Percentiles rank a stretch among this genome's conserved stretches.
phyloP scores from a whole-genome alignment of 2,888 invertebrate genomes.

The Oxycera nigricornis region DNA sequence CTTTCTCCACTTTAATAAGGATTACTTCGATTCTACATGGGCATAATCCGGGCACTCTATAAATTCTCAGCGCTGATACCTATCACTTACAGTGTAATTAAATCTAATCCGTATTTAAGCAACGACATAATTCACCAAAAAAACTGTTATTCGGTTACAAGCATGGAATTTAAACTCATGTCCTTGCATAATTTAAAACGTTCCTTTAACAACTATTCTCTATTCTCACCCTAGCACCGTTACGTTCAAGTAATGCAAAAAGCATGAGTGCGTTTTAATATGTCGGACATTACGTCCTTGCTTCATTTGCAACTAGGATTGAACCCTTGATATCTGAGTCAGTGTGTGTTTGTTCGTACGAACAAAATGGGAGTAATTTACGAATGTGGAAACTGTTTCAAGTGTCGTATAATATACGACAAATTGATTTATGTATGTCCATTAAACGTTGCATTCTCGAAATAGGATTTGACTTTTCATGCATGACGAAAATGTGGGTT shows the following conservation, averaged over 20 bases:
- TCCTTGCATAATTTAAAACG: slow-evolving; percentile 24
- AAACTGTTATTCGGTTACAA: background rate
- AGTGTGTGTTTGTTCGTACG: too few relatives aligned
- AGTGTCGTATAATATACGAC: slow-evolving; percentile 13
- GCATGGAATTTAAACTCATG: slow-evolving; percentile 21
- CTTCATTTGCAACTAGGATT: background rate
- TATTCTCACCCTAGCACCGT: background rate
- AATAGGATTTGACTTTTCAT: too few relatives aligned
- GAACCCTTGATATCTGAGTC: background rate
- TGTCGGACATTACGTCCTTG: background rate
- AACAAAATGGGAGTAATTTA: slow-evolving; percentile 5
- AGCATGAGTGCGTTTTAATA: background rate
- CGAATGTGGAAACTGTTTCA: slow-evolving; percentile 15
- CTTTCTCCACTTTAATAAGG: background rate
- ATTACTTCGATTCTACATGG: background rate
- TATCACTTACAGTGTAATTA: slow-evolving; percentile 2
- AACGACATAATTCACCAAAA: slow-evolving; percentile 25
- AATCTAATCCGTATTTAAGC: slow-evolving; percentile 10
- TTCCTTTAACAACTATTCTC: background rate
- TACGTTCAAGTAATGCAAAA: background rate
- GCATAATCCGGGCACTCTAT: background rate
- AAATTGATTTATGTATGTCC: slow-evolving; percentile 11
- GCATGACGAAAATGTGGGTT: too few relatives aligned
- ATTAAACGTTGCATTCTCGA: slow-evolving; percentile 12
- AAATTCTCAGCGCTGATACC: background rate